Evolutionary conservation across 2,797 vertebrate species (phyloP).

Genomic region (Spinibarbus caldwelli): DNA sequence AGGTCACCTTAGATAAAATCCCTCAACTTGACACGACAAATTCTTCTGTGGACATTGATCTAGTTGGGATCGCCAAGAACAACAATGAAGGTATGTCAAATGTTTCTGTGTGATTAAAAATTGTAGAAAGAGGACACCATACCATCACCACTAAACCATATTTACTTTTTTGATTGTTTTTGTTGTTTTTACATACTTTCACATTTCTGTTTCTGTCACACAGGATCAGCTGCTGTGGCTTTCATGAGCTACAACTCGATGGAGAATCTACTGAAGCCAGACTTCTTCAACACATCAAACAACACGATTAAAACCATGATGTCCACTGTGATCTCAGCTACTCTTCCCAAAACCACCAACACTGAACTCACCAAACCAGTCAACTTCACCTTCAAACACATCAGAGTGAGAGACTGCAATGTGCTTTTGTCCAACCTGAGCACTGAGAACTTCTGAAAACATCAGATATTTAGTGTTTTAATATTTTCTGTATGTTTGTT

Average conservation of each 20-base stretch:
- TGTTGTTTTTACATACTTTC: too few relatives aligned
- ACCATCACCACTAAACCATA: too few relatives aligned
- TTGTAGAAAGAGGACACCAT: too few relatives aligned
- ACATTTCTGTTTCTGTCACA: not conserved
- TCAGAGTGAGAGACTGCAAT: not conserved
- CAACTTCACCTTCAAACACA: conserved; percentile 49
- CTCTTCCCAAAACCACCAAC: conserved; percentile 37
- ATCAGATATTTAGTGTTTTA: too few relatives aligned
- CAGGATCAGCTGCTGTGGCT: conserved; percentile 34
- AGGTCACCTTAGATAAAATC: not conserved
- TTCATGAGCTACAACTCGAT: conserved; percentile 30
- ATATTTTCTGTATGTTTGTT: not conserved
- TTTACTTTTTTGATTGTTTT: too few relatives aligned
- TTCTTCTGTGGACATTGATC: conserved; percentile 34
- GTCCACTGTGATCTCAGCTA: conserved; percentile 44
- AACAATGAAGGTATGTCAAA: not conserved
- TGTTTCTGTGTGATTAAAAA: too few relatives aligned
- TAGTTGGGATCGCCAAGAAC: conserved; percentile 16
- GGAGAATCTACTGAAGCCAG: conserved; percentile 30
- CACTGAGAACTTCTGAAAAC: not conserved
- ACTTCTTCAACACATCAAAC: conserved; percentile 14
- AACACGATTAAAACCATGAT: conserved; percentile 32
- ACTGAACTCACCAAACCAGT: conserved; percentile 12
- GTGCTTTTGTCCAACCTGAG: not conserved
- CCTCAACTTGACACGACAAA: conserved; percentile 17